Conservation (phyloP, 2,797 vertebrate species). For the Limnodromus scolopaceus region DNA sequence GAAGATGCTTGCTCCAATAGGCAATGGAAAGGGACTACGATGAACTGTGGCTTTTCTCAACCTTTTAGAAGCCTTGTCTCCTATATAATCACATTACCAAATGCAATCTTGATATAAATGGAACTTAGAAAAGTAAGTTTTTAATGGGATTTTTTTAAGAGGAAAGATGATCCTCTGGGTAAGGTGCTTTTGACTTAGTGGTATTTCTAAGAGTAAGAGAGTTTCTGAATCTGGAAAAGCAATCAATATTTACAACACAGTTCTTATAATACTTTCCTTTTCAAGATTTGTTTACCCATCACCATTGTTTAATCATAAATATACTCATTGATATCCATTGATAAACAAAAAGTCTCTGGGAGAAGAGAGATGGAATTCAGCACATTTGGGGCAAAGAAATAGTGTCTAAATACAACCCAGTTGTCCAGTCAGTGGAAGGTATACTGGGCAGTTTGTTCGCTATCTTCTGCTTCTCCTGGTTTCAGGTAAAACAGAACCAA, state of each 20-base stretch:
- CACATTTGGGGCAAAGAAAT: background rate
- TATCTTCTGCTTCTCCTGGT: too few relatives aligned
- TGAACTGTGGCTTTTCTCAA: background rate
- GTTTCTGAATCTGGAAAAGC: background rate
- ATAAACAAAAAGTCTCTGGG: background rate
- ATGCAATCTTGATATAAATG: background rate
- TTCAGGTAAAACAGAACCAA: too few relatives aligned
- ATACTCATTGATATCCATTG: background rate
- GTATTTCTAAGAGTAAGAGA: background rate
- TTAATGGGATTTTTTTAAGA: background rate
- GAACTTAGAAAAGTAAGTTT: background rate
- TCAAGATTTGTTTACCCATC: background rate
- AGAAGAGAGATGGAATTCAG: background rate
- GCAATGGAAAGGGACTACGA: background rate
- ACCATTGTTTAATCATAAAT: slow-evolving; percentile 15
- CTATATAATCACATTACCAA: background rate
- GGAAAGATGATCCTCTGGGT: background rate
- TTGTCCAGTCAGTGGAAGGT: background rate
- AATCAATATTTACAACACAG: background rate
- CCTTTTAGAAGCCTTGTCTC: background rate
- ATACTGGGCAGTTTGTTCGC: too few relatives aligned
- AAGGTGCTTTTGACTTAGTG: background rate
- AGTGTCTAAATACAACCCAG: background rate
- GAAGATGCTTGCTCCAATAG: background rate
- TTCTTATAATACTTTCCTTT: background rate